Conservation (phyloP, 2,113 vertebrate species). For the Eclectus roratus region DNA sequence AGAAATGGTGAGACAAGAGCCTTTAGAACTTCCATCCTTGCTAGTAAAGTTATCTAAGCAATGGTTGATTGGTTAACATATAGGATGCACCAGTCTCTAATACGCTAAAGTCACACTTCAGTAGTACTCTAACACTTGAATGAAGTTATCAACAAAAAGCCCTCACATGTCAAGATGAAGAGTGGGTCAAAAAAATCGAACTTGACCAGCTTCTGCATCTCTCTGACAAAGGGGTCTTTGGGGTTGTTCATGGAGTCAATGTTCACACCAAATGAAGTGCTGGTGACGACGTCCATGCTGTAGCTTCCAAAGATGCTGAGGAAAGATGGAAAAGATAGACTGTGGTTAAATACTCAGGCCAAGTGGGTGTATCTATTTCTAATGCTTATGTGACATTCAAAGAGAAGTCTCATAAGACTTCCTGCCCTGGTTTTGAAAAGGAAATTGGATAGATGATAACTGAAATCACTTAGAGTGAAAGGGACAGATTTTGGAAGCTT, state of each 20-base stretch:
- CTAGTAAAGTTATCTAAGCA: neutral
- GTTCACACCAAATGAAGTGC: conserved; percentile 85
- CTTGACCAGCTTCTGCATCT: conserved; percentile 74
- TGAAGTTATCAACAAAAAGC: neutral
- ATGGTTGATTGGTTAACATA: neutral
- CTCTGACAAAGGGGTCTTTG: conserved; percentile 80
- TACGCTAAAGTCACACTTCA: neutral
- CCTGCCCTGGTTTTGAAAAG: neutral
- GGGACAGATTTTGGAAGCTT: neutral
- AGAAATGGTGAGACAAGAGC: neutral
- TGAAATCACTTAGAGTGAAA: neutral
- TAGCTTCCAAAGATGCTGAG: conserved; percentile 83
- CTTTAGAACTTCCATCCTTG: neutral
- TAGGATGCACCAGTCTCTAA: neutral
- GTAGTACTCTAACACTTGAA: neutral
- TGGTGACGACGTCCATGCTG: conserved; percentile 84
- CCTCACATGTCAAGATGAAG: conserved; percentile 64
- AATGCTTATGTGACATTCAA: neutral
- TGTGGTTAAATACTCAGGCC: neutral
- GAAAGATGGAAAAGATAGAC: neutral
- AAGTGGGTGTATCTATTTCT: neutral
- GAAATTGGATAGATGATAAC: neutral
- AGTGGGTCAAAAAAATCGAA: conserved; percentile 70
- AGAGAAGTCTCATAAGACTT: neutral
- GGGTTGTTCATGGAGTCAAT: conserved; percentile 86